Base-by-base conservation (phyloP, 2,113 vertebrate species). In the Conger conger region DNA sequence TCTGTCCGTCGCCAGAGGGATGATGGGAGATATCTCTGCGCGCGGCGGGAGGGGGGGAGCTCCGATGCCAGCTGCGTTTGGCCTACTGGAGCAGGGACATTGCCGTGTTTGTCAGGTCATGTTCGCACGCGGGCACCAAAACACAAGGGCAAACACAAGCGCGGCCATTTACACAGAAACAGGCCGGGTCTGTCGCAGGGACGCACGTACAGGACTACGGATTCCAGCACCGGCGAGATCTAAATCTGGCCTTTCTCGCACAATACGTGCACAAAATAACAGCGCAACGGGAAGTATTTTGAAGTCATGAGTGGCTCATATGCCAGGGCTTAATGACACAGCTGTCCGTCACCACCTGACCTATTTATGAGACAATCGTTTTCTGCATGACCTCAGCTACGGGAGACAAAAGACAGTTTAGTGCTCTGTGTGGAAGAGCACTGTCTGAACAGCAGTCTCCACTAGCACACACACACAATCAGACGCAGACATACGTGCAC, bases 21-120 rank as follows among this genome's bases (percentile, higher is more conserved):
- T 16, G 33, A 13, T 7, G 42, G 82, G 68, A 4, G 33, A n/a
- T 38, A 27, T 38, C 36, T 27, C 78, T 27, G 37, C 27, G 37
- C 15, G 45, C 7, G 45, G 0, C 15, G 45, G 42, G 17, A 9
- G 68, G 9, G 68, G 68, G 27, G 68, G 68, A 13, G 68, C 15
- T 73, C 16, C 33, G n/a, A 33, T 73, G 68, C 6, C 27, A 73
- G 68, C 68, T 73, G 68, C 27, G 68, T 73, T 83, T 60, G n/a
- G 20, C n/a, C 40, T 63, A 83, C 38, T 30, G 18, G 63, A 83
- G 33, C 57, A 37, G 60, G 40, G 73, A 83, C 60, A 83, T 9
- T 30, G 17, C 40, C 38, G n/a, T 76, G 36, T 79, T 79, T 38
- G 78, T 42, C 78, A 79, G 38, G 38, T 79, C 78, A 79, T 40